phyloP scores from a whole-genome alignment of 2,797 vertebrate genomes.

The Tolypeutes matacus region DNA sequence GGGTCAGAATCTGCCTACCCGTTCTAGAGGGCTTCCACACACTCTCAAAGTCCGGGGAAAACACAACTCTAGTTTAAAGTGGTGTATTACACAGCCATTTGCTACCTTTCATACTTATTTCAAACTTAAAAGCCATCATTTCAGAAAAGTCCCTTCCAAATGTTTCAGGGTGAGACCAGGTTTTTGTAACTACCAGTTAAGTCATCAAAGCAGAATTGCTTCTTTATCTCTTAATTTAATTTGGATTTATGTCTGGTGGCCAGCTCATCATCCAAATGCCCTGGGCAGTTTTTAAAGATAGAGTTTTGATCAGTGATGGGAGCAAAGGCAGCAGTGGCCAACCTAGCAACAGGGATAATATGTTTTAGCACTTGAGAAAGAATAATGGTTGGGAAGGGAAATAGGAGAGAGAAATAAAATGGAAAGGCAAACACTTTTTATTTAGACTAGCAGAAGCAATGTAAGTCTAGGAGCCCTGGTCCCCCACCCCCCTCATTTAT shows the following conservation, averaged over 20 bases:
- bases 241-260: neutral
- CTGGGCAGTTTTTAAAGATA: neutral
- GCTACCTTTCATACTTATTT: neutral
- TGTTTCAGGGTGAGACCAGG: neutral
- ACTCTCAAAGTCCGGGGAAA: conserved; percentile 8
- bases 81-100: neutral
- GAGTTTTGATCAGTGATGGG: neutral
- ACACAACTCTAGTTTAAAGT: conserved; percentile 13
- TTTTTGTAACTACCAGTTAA: conserved; percentile 26
- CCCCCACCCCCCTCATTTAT: neutral
- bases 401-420: neutral
- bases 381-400: neutral
- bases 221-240: conserved; percentile 19
- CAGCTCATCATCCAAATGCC: neutral
- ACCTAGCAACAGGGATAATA: neutral
- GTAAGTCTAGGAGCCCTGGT: neutral
- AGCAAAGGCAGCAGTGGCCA: neutral
- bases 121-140: neutral
- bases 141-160: conserved; percentile 32
- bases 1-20: neutral
- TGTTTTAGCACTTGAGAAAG: neutral
- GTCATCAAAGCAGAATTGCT: neutral
- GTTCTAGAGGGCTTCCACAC: neutral
- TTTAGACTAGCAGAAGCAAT: neutral
- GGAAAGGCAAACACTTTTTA: neutral